Conservation (phyloP, 2,113 vertebrate species). For the Castor canadensis region DNA sequence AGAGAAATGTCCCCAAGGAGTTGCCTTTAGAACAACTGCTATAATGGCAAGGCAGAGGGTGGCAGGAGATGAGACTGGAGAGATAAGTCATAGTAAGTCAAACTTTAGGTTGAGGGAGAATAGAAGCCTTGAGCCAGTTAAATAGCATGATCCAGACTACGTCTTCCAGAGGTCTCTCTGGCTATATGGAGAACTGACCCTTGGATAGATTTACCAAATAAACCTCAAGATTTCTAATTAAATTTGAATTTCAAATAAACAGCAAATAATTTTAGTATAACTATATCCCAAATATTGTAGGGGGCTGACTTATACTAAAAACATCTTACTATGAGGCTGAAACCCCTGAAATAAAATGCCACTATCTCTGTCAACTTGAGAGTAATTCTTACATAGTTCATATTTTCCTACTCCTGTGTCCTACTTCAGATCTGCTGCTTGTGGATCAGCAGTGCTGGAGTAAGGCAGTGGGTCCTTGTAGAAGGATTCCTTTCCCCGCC, state of each 20-base stretch:
- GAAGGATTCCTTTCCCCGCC: background rate
- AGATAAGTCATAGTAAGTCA: background rate
- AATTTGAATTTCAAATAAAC: background rate
- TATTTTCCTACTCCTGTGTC: background rate
- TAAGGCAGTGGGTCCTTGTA: background rate
- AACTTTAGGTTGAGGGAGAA: background rate
- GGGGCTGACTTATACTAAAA: background rate
- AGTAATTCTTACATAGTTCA: background rate
- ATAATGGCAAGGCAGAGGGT: background rate
- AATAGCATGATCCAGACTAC: background rate
- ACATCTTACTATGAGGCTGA: background rate
- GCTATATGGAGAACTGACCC: background rate
- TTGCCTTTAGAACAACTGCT: background rate
- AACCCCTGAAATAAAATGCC: background rate
- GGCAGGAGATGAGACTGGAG: background rate
- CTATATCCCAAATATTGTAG: background rate
- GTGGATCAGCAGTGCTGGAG: background rate
- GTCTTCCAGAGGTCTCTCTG: background rate
- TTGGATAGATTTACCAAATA: background rate
- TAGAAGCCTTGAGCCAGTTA: background rate
- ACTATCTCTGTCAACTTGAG: background rate
- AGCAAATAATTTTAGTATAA: background rate
- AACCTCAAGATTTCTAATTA: background rate
- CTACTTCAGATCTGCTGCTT: background rate
- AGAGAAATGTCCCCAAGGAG: background rate